Conservation (phyloP, 2,888 invertebrate species). For the Dusona sp. region DNA sequence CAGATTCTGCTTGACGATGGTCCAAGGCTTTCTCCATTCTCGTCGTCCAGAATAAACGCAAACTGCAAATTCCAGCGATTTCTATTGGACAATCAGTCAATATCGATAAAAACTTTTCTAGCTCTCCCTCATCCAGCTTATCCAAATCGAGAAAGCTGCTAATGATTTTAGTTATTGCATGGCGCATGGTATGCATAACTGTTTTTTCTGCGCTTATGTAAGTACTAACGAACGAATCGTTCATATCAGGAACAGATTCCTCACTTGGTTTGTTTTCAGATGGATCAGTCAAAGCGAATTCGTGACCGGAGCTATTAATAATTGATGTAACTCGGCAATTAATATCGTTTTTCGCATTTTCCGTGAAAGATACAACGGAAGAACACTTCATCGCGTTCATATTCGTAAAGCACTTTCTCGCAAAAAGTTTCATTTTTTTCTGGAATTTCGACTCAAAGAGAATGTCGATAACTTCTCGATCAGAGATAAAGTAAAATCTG, state of each 20-base stretch:
- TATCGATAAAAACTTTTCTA: slow-evolving; percentile 70
- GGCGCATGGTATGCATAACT: slow-evolving; percentile 85
- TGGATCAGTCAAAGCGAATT: slow-evolving; percentile 79
- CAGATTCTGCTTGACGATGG: slow-evolving; percentile 71
- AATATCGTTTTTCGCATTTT: slow-evolving; percentile 79
- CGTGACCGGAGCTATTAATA: slow-evolving; percentile 87
- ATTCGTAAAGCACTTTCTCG: slow-evolving; percentile 90
- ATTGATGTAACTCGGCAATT: slow-evolving; percentile 87
- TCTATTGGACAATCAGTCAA: slow-evolving; percentile 78
- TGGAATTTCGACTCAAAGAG: slow-evolving; percentile 89
- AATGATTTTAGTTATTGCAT: slow-evolving; percentile 81
- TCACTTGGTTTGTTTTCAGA: not conserved
- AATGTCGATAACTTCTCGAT: slow-evolving; percentile 90
- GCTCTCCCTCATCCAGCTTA: not conserved
- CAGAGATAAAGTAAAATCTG: slow-evolving; percentile 91
- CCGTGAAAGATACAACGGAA: not conserved
- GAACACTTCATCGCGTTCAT: slow-evolving; percentile 86
- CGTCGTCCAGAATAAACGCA: slow-evolving; percentile 89
- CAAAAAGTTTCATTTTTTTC: slow-evolving; percentile 87
- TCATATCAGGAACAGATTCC: not conserved
- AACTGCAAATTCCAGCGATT: slow-evolving; percentile 87
- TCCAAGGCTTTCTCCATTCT: slow-evolving; percentile 86
- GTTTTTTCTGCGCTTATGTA: slow-evolving; percentile 84
- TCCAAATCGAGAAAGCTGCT: slow-evolving; percentile 67
- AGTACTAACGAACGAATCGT: slow-evolving; percentile 25